phyloP scores from a whole-genome alignment of 2,888 invertebrate genomes.

The Pseudococcus longispinus region DNA sequence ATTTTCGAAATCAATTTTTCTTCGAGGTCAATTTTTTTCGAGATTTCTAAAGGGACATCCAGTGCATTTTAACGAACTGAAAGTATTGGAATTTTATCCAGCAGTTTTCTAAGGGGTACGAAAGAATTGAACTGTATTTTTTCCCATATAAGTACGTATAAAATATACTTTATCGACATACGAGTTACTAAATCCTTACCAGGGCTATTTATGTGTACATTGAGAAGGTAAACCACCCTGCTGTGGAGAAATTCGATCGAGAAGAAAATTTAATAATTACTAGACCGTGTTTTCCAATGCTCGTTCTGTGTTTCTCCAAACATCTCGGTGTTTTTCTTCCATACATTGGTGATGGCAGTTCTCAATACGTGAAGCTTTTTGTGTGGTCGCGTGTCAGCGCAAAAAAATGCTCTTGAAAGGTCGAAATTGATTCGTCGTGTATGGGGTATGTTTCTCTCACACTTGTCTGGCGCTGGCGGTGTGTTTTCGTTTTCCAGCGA shows the following conservation, averaged over 20 bases:
- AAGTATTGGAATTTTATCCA: no score
- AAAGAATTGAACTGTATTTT: not conserved
- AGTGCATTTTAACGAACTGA: no score
- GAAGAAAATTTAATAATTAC: conserved; percentile 13
- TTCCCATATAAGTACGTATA: not conserved
- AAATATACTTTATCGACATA: not conserved
- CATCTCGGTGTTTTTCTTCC: not conserved
- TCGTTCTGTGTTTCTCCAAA: not conserved
- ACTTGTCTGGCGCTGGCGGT: not conserved
- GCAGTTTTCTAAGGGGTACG: no score
- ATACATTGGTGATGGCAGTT: not conserved
- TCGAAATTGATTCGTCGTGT: conserved; percentile 13
- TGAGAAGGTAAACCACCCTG: not conserved
- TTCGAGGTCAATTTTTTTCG: no score
- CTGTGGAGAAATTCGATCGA: not conserved
- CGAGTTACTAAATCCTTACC: not conserved
- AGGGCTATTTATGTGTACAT: no score
- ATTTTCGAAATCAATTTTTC: no score
- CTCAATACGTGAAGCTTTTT: not conserved
- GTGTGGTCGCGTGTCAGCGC: not conserved
- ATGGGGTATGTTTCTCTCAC: not conserved
- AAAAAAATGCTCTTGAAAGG: not conserved
- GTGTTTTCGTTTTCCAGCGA: not conserved
- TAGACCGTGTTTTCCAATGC: not conserved
- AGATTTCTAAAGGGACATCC: no score